Evolutionary conservation across 1,140 invertebrate species (phyloP).

Genomic region (Brachionus sp.): DNA sequence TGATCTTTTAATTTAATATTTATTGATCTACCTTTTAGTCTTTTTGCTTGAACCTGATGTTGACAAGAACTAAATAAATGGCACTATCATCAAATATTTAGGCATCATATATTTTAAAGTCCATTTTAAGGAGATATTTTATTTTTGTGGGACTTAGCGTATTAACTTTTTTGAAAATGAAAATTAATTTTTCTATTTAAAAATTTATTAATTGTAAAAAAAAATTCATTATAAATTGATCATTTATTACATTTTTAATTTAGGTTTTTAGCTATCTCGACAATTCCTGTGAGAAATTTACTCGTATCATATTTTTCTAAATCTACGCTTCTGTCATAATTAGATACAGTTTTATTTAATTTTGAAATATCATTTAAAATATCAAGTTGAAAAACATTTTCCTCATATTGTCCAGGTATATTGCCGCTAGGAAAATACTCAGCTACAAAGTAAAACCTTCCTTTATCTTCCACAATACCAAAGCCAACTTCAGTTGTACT

Average conservation of each 20-base stretch:
- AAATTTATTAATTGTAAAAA: not conserved
- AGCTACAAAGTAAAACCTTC: slow-evolving; percentile 68
- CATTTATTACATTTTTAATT: too few species aligned
- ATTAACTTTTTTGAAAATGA: too few species aligned
- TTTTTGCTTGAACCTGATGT: too few species aligned
- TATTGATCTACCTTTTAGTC: too few species aligned
- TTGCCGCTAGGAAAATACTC: slow-evolving; percentile 77
- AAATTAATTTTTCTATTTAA: not conserved
- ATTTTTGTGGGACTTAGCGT: too few species aligned
- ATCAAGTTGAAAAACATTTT: slow-evolving; percentile 71
- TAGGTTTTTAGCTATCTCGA: not conserved
- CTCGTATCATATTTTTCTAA: not conserved
- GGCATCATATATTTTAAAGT: too few species aligned
- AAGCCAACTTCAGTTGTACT: slow-evolving; percentile 73
- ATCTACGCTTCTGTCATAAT: not conserved
- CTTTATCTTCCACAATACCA: slow-evolving; percentile 72
- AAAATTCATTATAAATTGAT: too few species aligned
- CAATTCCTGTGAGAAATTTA: not conserved
- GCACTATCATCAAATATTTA: too few species aligned
- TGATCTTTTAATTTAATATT: too few species aligned
- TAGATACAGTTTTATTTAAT: not conserved
- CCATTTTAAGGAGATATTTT: too few species aligned
- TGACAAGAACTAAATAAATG: too few species aligned
- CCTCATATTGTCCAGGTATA: slow-evolving; percentile 69
- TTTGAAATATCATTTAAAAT: not conserved